These are phyloP conservation scores for Drosophila guanche DNA, from an alignment of 1,140 invertebrate genomes.

Conservation along the genomic window DNA sequence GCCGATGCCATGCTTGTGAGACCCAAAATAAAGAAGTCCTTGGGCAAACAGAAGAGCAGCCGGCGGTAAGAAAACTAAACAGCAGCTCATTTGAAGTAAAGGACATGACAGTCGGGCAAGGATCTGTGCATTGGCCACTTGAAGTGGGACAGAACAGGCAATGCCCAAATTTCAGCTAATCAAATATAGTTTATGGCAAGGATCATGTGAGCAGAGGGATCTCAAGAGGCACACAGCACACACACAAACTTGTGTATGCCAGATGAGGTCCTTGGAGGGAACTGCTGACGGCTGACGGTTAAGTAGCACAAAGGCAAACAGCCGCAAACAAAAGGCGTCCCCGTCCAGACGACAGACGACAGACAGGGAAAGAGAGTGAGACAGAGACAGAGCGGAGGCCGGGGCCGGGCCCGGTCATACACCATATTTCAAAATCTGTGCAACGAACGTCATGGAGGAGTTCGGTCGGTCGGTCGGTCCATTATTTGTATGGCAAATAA, in stretches of 20 bases:
- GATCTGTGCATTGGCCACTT: conserved; percentile 53
- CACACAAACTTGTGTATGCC: conserved; percentile 51
- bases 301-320: conserved; percentile 81
- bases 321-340: conserved; percentile 73
- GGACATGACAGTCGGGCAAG: conserved; percentile 27
- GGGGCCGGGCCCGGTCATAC: background rate
- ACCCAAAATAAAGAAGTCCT: background rate
- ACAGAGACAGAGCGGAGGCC: background rate
- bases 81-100: conserved; percentile 26
- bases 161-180: conserved; percentile 70
- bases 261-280: conserved; percentile 38
- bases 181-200: conserved; percentile 64
- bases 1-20: background rate
- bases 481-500: conserved; percentile 80
- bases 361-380: conserved; percentile 28
- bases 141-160: conserved; percentile 64
- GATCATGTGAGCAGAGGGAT: conserved; percentile 24
- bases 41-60: conserved; percentile 49
- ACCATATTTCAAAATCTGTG: conserved; percentile 74
- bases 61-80: conserved; percentile 25
- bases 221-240: conserved; percentile 25
- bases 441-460: conserved; percentile 58
- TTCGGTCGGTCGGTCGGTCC: conserved; percentile 27
- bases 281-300: conserved; percentile 66
- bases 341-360: conserved; percentile 50